Evolutionary conservation across 2,797 vertebrate species (phyloP), one percentile per base, ranked within the genome.

Genomic region (Alectoris magna): DNA sequence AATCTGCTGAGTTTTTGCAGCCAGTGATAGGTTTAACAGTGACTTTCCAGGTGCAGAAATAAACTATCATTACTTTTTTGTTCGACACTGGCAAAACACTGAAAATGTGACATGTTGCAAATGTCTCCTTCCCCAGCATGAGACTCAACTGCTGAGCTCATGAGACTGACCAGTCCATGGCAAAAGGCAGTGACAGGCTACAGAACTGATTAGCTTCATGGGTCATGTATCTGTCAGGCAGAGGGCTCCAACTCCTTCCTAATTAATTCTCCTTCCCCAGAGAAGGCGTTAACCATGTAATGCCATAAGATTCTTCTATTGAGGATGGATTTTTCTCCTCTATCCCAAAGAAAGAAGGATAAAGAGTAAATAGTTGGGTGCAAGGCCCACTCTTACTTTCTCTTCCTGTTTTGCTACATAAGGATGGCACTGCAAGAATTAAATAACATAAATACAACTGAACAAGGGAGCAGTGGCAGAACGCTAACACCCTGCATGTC

Each of bases 141-240:
- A 67, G 83, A 70, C 66, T 31, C 84, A 73, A 18, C 81, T 53
- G 84, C 90, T 93, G 56, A 58, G 56, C n/a, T 58, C 56, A 34
- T 22, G 56, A 58, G 56, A 23, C n/a, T 34, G 88, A 56, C 88
- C 92, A 78, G 43, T 23, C 69, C 6, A 5, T 5, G 14, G 76
- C 59, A 91, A 63, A 8, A 8, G 62, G 49, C 75, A 93, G 19
- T 36, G 88, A 85, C 87, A 84, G 59, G 56, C 79, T 79, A 72
- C 84, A 91, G 18, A 92, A 93, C 79, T 79, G 77, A 91, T 91
- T n/a, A 88, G 68, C 88, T 94, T 74, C 84, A 94, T 44, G 86
- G 88, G 87, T 90, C 91, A 84, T 71, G 48, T 86, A 84, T 90
- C 93, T 88, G 90, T 49, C 90, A 95, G 77, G 53, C 71, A 90